Conservation (phyloP, 2,888 invertebrate genomes). For the Terebella lapidaria region DNA sequence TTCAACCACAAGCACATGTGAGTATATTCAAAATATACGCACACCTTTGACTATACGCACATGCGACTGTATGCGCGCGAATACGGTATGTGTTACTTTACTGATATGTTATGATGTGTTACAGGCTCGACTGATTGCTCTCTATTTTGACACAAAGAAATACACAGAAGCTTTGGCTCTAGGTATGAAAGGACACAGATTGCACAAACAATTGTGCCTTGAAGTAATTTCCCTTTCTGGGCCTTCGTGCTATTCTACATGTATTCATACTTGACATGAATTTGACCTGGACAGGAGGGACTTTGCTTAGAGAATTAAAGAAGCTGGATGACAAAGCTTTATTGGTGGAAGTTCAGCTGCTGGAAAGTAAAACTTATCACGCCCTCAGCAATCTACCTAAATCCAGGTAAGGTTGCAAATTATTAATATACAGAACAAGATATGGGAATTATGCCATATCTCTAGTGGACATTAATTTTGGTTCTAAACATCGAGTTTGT, state of each 20-base stretch:
- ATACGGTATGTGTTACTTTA: too few relatives aligned
- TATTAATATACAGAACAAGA: not conserved
- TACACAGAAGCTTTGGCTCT: slow-evolving; percentile 50
- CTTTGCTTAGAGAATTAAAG: slow-evolving; percentile 88
- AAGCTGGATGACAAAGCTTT: slow-evolving; percentile 98
- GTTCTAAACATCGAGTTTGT: too few relatives aligned
- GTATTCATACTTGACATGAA: not conserved
- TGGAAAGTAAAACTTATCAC: slow-evolving; percentile 98
- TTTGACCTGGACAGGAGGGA: slow-evolving; percentile 58
- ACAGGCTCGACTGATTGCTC: slow-evolving; percentile 81
- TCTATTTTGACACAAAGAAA: slow-evolving; percentile 63
- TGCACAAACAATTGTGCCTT: not conserved
- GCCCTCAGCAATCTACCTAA: slow-evolving; percentile 94
- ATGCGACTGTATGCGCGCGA: too few relatives aligned
- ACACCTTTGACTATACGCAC: too few relatives aligned
- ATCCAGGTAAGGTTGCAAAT: slow-evolving; percentile 36
- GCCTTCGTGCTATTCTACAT: not conserved
- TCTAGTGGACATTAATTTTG: too few relatives aligned
- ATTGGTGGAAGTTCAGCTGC: slow-evolving; percentile 92
- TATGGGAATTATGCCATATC: too few relatives aligned
- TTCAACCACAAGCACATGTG: too few relatives aligned
- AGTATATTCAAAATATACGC: too few relatives aligned
- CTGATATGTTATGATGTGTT: too few relatives aligned
- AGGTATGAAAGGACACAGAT: slow-evolving; percentile 36
- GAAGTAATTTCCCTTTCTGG: not conserved